Base-by-base conservation (phyloP, 2,888 invertebrate species). In the Rhagium mordax region DNA sequence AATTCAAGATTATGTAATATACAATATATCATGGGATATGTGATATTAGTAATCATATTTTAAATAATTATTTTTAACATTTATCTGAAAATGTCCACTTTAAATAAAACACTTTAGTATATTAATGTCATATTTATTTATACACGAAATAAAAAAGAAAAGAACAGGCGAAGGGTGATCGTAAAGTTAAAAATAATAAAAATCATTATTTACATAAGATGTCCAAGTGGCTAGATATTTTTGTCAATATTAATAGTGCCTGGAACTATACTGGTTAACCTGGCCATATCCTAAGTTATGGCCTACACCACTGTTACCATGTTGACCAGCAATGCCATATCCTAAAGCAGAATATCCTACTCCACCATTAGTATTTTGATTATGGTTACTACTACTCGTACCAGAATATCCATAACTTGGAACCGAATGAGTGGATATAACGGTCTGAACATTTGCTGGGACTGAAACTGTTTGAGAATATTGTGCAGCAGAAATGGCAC, bases 401-500 rank as follows among this genome's bases (percentile, higher is more conserved):
- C 33, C 33, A n/a, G 49, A 57, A 21, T 62, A 57, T 4, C 65
- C 70, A 48, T 72, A 65, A 15, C 60, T 62, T 20, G 57, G 21
- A 8, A 70, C 72, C 13, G 72, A 57, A 16, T 64, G 72, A 5
- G 74, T 72, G 1, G 76, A 68, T 57, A 72, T 68, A 2, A 74
- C 29, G 6, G 74, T 72, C 41, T 74, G 74, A 15, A 76, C 27
- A 6, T 33, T 71, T 8, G 65, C 66, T 7, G 76, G 76, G 16
- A 72, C 33, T 13, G 72, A 70, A 1, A 76, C 60, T 3, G 76
- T 73, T 62, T 76, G 76, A 41, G 76, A 71, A 16, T 72, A 69
- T 49, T 74, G 72, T 1, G 76, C 71, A 1, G 76, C 15, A n/a
- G 76, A 76, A 33, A 69, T 71, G 4, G 74, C 74, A 7, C 76